phyloP scores from a whole-genome alignment of 2,797 vertebrate species.

The Megalops cyprinoides region DNA sequence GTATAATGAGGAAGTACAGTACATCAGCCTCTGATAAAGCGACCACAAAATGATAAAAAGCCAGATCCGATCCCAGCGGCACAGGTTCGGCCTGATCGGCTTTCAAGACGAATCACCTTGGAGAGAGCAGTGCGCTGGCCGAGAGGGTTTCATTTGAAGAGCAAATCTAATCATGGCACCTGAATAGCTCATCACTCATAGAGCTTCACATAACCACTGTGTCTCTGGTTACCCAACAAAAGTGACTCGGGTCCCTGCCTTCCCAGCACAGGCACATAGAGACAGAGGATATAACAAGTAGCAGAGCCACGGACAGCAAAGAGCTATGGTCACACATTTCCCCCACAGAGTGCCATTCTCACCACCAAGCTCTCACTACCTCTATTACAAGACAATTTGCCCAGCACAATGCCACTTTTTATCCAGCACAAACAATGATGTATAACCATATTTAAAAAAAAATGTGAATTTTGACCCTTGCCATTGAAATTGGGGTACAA shows the following conservation, averaged over 20 bases:
- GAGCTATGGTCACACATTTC: constrained; percentile 21
- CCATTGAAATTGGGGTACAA: too few species aligned
- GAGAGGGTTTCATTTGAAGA: constrained; percentile 67
- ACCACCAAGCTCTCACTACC: background rate
- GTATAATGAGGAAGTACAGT: constrained; percentile 31
- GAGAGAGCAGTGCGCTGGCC: constrained; percentile 19
- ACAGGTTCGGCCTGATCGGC: background rate
- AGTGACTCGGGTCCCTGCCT: background rate
- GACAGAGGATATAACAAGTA: background rate
- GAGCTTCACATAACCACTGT: constrained; percentile 29
- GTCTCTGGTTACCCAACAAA: constrained; percentile 28
- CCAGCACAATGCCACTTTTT: too few species aligned
- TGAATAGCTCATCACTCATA: constrained; percentile 22
- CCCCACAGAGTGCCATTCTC: constrained; percentile 12
- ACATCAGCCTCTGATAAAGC: constrained; percentile 19
- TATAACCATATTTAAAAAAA: too few species aligned
- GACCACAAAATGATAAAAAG: background rate
- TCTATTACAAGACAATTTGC: too few species aligned
- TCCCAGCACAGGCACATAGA: background rate
- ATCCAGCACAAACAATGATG: too few species aligned
- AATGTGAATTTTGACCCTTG: too few species aligned
- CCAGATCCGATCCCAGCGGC: background rate
- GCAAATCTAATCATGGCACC: constrained; percentile 68
- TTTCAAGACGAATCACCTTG: constrained; percentile 27
- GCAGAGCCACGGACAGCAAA: background rate